Conservation (phyloP, 2,797 vertebrate genomes). For the Acestrorhynchus altus region DNA sequence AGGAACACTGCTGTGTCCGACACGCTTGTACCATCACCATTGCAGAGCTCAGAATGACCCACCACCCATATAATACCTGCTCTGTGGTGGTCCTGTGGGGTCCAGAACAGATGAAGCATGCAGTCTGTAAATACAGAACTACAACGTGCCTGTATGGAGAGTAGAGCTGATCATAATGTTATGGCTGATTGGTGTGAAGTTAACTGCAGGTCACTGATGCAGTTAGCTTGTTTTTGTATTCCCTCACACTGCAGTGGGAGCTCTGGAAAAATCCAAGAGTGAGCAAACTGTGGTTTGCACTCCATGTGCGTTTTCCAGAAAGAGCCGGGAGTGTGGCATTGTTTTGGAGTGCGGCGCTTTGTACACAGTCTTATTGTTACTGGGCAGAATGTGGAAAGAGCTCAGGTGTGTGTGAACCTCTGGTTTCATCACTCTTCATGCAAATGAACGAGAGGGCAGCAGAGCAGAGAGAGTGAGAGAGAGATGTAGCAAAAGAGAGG, state of each 20-base stretch:
- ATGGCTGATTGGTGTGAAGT: too few species aligned
- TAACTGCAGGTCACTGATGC: not conserved
- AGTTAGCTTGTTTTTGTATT: not conserved
- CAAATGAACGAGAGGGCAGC: conserved; percentile 59
- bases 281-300: not conserved
- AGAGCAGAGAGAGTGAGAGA: not conserved
- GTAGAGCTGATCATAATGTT: too few species aligned
- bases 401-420: conserved; percentile 70
- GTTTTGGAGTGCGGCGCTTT: conserved; percentile 9
- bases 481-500: not conserved
- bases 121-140: too few species aligned
- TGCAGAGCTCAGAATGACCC: too few species aligned
- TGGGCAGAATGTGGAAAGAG: conserved; percentile 32
- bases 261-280: not conserved
- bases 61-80: too few species aligned
- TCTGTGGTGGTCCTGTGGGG: too few species aligned
- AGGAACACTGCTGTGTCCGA: too few species aligned
- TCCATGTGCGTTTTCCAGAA: conserved; percentile 12
- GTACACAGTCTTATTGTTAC: conserved; percentile 32
- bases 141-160: too few species aligned
- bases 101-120: too few species aligned
- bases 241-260: not conserved
- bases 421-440: conserved; percentile 75
- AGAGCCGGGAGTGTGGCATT: conserved; percentile 12
- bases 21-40: too few species aligned